Base-by-base conservation (phyloP, 2,113 vertebrate genomes). In the Hemiprocne comata region DNA sequence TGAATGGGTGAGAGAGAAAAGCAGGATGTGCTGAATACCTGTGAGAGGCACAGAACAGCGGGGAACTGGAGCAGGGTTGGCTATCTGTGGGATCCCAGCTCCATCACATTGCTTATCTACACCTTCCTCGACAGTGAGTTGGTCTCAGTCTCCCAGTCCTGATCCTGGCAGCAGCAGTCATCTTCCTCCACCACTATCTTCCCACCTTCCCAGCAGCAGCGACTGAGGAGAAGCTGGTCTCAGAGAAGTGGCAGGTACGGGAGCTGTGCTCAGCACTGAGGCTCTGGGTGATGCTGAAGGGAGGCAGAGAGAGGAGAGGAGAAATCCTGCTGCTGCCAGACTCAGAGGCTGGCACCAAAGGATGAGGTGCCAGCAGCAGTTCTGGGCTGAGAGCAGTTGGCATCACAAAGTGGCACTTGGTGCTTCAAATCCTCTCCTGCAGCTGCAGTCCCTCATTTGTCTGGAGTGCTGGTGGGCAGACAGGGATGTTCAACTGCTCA, bases 391-490 rank as follows among this genome's bases (percentile, higher is more conserved):
- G 11, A n/a, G 24, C 26, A 23, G 16, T 7, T 73, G 51, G 33
- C 21, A 58, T 44, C 31, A 58, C 24, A 38, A 53, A 76, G 19
- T 0, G 0, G 15, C 57, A 71, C 11, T 19, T 0, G 0, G 11
- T 67, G 46, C 60, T 74, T 89, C 51, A 77, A 57, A 57, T 9
- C 5, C 38, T 76, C 25, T 70, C 61, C 29, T 72, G 57, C 64
- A 78, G 36, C 65, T 54, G 55, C 48, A 78, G 48, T 23, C 61
- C 70, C 42, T 31, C 12, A 13, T 73, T 80, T 70, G 16, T 48
- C 74, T 51, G 31, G 7, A 0, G 61, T 67, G 74, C 53, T 87
- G 25, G 33, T 75, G 53, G 70, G 55, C 46, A 84, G 79, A 44
- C 9, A 11, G 60, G 26, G 29, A 67, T 33, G 12, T 85, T 85